phyloP scores from a whole-genome alignment of 2,113 vertebrate genomes.

The Pseudorhombus dupliciocellatus region DNA sequence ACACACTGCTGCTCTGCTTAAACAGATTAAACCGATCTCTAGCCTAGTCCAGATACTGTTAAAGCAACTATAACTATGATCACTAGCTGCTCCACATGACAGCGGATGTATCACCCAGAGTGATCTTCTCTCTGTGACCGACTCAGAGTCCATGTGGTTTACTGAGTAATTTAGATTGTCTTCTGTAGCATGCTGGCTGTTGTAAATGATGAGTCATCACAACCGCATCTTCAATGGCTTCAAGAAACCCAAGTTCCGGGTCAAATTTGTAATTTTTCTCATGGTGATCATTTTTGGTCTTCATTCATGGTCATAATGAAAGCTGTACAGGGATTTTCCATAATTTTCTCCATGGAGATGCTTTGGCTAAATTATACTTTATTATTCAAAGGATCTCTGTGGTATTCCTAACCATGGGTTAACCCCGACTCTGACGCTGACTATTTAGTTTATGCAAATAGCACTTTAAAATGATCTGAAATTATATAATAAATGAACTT shows the following conservation, averaged over 20 bases:
- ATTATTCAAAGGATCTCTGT: not conserved
- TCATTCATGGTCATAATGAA: not conserved
- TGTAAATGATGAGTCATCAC: constrained; percentile 29
- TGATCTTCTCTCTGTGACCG: constrained; percentile 1
- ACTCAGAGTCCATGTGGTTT: constrained; percentile 14
- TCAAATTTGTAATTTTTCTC: constrained; percentile 2
- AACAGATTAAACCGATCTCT: not conserved
- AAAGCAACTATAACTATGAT: constrained; percentile 11
- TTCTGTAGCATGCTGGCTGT: constrained; percentile 17
- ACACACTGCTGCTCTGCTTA: not conserved
- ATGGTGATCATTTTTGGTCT: not conserved
- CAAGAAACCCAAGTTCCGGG: not conserved
- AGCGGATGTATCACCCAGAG: constrained; percentile 23
- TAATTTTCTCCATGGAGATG: not conserved
- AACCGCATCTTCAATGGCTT: not conserved
- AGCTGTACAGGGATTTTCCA: not conserved
- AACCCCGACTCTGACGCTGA: no score
- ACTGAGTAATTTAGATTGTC: constrained; percentile 42
- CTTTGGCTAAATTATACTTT: not conserved
- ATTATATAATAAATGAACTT: not conserved
- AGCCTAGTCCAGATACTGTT: no score
- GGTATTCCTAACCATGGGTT: no score
- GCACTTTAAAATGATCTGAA: not conserved
- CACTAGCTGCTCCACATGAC: constrained; percentile 5
- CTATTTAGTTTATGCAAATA: constrained; percentile 6